Base-by-base conservation (phyloP, 2,797 vertebrate genomes). In the Agapornis canus region DNA sequence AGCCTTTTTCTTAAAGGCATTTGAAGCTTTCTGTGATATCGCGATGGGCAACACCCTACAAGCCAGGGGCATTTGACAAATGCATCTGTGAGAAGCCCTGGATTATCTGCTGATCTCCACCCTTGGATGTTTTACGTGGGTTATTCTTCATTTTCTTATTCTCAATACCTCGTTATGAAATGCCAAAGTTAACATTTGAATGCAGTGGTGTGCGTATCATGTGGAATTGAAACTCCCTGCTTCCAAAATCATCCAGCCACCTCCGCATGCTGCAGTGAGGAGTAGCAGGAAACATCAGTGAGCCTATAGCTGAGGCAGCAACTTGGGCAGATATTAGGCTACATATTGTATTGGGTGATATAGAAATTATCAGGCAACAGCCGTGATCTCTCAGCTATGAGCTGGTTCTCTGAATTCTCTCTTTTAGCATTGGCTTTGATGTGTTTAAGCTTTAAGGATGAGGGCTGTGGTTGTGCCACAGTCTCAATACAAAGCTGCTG, bases 111-210 rank as follows among this genome's bases (percentile, higher is more conserved):
- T 76, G 72, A 82, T 94, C 27, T 29, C 73, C 80, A 63, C 29
- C 5, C 51, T 56, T 39, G 75, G 37, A 19, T 56, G 48, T 89
- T 48, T 60, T 37, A 49, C 10, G 48, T 13, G 9, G 39, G 48
- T 60, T 64, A 15, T 14, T 89, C 64, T 23, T 37, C 4, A 18
- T 65, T 57, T 37, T 16, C 22, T 69, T 72, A 1, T 75, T 89
- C 88, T 17, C 25, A 52, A 66, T 31, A 52, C 6, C 2, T 17
- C 27, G 78, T 88, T 89, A 91, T 0, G 91, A 94, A 97, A 95
- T 96, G 94, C 95, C 95, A 95, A 95, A 96, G 95, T 96, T 96
- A 96, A 94, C 22, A 63, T 48, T 72, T 52, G 59, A 66, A 66
- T 14, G 79, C 72, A 75, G 11, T 3, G 35, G 45, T 0, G 1